Evolutionary conservation across 1,140 invertebrate species (phyloP).

Genomic region (Zaprionus tsacasi): DNA sequence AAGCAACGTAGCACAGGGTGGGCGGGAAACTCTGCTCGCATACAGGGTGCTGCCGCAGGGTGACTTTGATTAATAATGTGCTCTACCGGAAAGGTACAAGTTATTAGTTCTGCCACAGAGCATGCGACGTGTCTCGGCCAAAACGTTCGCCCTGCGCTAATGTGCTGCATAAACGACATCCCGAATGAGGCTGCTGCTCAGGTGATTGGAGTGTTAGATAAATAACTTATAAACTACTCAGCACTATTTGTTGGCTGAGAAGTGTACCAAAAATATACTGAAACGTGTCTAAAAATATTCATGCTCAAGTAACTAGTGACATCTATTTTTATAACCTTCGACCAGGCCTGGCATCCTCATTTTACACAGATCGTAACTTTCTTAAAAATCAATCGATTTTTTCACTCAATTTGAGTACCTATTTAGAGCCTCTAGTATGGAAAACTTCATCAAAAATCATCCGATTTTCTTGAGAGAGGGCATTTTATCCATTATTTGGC

Average conservation of each 20-base stretch:
- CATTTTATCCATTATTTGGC: no score
- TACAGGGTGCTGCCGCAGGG: slow-evolving; percentile 27
- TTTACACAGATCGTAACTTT: no score
- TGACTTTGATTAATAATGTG: slow-evolving; percentile 82
- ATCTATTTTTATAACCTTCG: no score
- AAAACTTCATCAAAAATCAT: no score
- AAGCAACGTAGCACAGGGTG: not conserved
- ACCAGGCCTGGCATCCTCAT: no score
- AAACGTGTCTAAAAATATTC: not conserved
- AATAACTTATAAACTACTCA: not conserved
- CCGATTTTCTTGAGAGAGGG: no score
- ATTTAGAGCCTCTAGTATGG: no score
- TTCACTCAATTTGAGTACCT: no score
- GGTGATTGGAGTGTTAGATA: not conserved
- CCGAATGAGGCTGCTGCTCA: slow-evolving; percentile 18
- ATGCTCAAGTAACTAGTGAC: not conserved
- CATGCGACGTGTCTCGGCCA: not conserved
- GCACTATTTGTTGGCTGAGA: not conserved
- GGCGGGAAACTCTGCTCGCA: not conserved
- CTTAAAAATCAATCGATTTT: no score
- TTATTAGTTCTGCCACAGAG: slow-evolving; percentile 57
- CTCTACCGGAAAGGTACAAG: slow-evolving; percentile 70
- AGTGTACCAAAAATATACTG: not conserved
- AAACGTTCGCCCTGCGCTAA: slow-evolving; percentile 11
- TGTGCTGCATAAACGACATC: slow-evolving; percentile 51